Evolutionary conservation across 2,888 invertebrate species (phyloP), one percentile per base, ranked within the genome.

Genomic region (Mamestra brassicae): DNA sequence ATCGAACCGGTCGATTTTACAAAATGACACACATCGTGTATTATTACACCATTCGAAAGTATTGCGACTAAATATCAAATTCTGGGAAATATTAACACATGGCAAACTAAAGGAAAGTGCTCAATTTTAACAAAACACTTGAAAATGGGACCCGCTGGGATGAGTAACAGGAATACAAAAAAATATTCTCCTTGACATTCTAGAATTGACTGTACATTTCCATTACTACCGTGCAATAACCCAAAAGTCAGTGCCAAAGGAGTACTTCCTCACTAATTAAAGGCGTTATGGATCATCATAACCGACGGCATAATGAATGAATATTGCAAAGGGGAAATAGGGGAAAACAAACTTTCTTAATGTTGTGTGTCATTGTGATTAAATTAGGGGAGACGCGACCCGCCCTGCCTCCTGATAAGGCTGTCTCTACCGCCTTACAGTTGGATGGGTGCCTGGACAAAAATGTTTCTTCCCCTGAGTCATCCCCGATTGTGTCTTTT

Each of bases 361-460:
- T 71, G 71, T 71, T 78, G 71, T 83, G 57, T 68, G 78, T 78
- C 80, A 80, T 78, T 80, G 78, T 83, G 78, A 80, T 80, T 78
- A 65, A 61, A 83, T 83, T 45, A 68, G 80, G 71, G 65, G 71
- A 78, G 71, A 65, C 64, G 7, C 13, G 61, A n/a, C 81, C 74
- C 64, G 36, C 64, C 7, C 34, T 64, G 55, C 45, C 55, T 65
- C 38, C 26, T 52, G 65, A 74, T 74, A 77, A 80, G 47, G 8
- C n/a, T 58, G 54, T 80, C 47, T 54, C 47, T 13, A 54, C 15
- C 61, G 57, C 7, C 6, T 74, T 61, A 55, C 36, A 68, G 57
- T 78, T 83, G 67, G 80, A 71, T 77, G 71, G 63, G 55, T 77
- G 67, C 78, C 71, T 71, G 26, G 6, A 57, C 52, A 17, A 65